Percentiles rank a stretch among this genome's conserved stretches.
Evolutionary conservation across 2,888 invertebrate species (phyloP).

Genomic region (Neoaliturus tenellus): DNA sequence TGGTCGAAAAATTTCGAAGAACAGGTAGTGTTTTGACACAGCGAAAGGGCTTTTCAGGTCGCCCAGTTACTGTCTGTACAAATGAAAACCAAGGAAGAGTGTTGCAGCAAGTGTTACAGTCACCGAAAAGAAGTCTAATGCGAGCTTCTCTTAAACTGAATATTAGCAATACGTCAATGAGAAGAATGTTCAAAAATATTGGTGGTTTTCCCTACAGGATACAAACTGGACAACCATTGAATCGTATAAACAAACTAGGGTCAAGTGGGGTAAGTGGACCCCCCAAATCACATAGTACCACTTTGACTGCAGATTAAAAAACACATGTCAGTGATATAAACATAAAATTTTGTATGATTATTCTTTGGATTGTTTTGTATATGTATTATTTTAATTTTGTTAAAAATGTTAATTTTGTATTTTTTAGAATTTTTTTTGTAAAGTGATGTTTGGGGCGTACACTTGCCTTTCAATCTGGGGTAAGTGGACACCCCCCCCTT

Average conservation of each 20-base stretch:
- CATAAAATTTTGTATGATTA: no score
- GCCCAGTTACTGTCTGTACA: constrained; percentile 33
- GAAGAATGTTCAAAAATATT: not conserved
- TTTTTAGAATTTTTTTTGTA: no score
- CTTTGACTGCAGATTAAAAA: no score
- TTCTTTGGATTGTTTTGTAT: no score
- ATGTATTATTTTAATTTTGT: no score
- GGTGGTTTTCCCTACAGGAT: constrained; percentile 47
- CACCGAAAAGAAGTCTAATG: constrained; percentile 1
- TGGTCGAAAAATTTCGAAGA: not conserved
- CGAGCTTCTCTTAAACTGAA: not conserved
- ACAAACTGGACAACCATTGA: constrained; percentile 33
- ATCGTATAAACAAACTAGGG: constrained; percentile 23
- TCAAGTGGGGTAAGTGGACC: no score
- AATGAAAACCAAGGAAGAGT: constrained; percentile 44
- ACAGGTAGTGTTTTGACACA: constrained; percentile 7
- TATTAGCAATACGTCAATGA: constrained; percentile 13
- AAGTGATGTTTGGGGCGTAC: no score
- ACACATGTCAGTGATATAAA: no score
- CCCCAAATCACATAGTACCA: no score
- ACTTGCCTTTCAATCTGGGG: no score
- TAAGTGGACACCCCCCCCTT: no score
- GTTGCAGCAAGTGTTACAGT: constrained; percentile 33
- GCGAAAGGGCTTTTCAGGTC: constrained; percentile 22
- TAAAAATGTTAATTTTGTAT: no score